Evolutionary conservation across 2,113 vertebrate genomes (phyloP).

Genomic region (Canis aureus): DNA sequence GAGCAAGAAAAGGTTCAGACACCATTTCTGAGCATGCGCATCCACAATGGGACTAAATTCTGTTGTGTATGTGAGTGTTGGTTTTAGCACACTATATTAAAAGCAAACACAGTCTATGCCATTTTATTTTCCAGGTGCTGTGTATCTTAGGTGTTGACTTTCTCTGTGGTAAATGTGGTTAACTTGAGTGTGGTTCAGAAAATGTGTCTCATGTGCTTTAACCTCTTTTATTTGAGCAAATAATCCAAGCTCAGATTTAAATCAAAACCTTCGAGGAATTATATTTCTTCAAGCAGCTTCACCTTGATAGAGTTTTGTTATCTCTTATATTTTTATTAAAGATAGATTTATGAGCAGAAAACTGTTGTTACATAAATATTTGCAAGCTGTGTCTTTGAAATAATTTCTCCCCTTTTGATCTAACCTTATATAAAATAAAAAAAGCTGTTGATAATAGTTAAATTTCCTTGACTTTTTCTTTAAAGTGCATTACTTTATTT

Average conservation of each 20-base stretch:
- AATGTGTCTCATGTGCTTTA: not conserved
- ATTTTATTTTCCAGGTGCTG: not conserved
- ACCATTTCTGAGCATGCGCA: not conserved
- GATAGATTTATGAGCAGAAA: slow-evolving; percentile 9
- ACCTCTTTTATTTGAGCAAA: not conserved
- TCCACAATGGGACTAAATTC: not conserved
- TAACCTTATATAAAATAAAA: slow-evolving; percentile 20
- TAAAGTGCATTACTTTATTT: slow-evolving; percentile 20
- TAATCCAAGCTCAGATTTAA: slow-evolving; percentile 11
- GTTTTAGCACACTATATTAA: not conserved
- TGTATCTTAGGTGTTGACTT: not conserved
- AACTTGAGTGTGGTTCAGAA: not conserved
- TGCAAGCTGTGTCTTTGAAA: slow-evolving; percentile 7
- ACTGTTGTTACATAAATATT: slow-evolving; percentile 30
- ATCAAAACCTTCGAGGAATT: not conserved
- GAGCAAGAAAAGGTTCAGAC: not conserved
- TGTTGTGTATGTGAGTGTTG: not conserved
- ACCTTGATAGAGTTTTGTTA: not conserved
- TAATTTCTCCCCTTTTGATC: slow-evolving; percentile 29
- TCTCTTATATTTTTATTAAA: slow-evolving; percentile 23
- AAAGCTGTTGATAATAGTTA: slow-evolving; percentile 30
- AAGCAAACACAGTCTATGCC: not conserved
- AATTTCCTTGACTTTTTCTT: slow-evolving; percentile 43
- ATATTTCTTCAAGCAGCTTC: not conserved
- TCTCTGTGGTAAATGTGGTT: not conserved